Evolutionary conservation across 2,888 invertebrate genomes (phyloP), one percentile per base, ranked within the genome.

Genomic region (Eulithis prunata): DNA sequence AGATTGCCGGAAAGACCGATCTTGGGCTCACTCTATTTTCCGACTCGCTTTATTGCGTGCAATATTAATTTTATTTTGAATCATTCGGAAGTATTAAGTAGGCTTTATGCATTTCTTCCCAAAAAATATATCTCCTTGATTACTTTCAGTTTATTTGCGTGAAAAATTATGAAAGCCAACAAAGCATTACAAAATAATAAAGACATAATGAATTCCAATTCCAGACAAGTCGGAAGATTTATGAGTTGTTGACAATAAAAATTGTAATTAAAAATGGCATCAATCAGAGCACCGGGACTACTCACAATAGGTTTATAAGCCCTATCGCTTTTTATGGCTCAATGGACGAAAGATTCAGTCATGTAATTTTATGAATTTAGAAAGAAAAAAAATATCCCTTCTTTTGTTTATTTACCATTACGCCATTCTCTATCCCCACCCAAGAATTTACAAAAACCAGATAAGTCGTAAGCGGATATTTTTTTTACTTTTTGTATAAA

Each of bases 251-350:
- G 85, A 87, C 87, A 84, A 80, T 78, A 84, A 86, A 84, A 86
- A 86, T 78, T 81, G 79, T 87, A 89, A 89, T 89, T 89, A 87
- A 89, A 87, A 88, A 77, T 75, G 71, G 71, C 86, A 88, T 89
- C 88, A 88, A 88, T 89, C 89, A 89, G 71, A 73, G 72, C 62
- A 70, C 70, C 58, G 57, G 14, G 79, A 75, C 73, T 60, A 64
- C 52, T 70, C 78, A 85, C 82, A 87, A 87, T 86, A 81, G 82
- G 64, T 68, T 69, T 68, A 46, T 79, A 81, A 85, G 84, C 79
- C 75, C 72, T 68, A 71, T 77, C 73, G 75, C 54, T 81, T 81
- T 79, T 77, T 80, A 72, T 73, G 75, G 75, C 73, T 74, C 71
- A 58, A 59, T 60, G 67, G 62, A 41, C 49, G 14, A 14, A 46